A percentile compares a stretch with the other conserved stretches of the same genome.
Evolutionary conservation across 2,888 invertebrate genomes (phyloP).

Genomic region (Hyalella azteca): DNA sequence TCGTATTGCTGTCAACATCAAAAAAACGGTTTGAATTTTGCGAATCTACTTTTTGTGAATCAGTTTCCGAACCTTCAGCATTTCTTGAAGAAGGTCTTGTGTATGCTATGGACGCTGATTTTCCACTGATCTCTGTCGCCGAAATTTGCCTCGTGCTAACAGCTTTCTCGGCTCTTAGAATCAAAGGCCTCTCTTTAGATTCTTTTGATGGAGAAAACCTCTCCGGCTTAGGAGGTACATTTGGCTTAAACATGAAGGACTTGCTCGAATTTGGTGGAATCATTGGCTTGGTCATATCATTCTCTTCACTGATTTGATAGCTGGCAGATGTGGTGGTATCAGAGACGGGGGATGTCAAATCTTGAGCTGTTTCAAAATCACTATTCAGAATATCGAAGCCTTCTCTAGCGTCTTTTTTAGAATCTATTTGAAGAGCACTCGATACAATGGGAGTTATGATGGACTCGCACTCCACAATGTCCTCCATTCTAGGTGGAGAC

Average conservation of each 20-base stretch:
- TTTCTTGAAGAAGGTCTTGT: constrained; percentile 19
- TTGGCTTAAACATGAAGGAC: neutral
- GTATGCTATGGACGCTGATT: neutral
- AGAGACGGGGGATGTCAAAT: constrained; percentile 54
- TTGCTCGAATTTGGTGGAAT: neutral
- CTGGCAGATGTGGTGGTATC: constrained; percentile 56
- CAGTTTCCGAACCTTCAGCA: constrained; percentile 52
- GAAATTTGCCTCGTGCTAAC: neutral
- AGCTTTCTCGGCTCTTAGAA: constrained; percentile 3
- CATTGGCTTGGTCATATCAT: neutral
- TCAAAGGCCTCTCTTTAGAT: neutral
- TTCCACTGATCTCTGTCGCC: neutral
- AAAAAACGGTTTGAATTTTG: constrained; percentile 44
- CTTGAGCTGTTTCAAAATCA: constrained; percentile 57
- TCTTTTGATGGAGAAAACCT: constrained; percentile 8
- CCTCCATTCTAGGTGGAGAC: constrained; percentile 53
- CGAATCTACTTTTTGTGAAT: constrained; percentile 44
- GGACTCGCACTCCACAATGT: constrained; percentile 52
- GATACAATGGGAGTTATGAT: constrained; percentile 48
- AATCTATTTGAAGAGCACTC: constrained; percentile 39
- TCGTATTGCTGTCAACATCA: constrained; percentile 40
- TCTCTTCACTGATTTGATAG: constrained; percentile 51
- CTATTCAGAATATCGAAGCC: constrained; percentile 46
- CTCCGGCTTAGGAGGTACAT: constrained; percentile 29
- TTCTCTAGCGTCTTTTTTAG: constrained; percentile 28